A percentile compares a stretch with the other conserved stretches of the same genome.
These are phyloP conservation scores for Drosophila pseudotakahashii DNA, from an alignment of 2,888 invertebrate genomes.

Conservation along the genomic window DNA sequence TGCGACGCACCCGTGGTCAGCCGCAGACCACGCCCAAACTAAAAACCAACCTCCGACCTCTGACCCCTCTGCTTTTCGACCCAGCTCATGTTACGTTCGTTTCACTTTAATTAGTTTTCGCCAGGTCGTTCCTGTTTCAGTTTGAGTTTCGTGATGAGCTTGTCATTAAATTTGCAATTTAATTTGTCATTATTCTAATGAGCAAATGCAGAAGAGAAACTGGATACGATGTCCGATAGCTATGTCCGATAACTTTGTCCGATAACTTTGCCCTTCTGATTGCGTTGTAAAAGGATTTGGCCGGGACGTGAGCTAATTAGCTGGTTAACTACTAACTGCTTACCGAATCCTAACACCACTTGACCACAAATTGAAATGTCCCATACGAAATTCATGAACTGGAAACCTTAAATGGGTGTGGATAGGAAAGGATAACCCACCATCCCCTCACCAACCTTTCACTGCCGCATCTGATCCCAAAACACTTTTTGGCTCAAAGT, in stretches of 20 bases:
- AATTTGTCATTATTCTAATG: constrained; percentile 47
- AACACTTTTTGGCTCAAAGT: constrained; percentile 47
- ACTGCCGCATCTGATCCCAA: constrained; percentile 24
- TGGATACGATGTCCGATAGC: not conserved
- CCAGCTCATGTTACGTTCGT: constrained; percentile 28
- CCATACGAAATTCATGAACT: constrained; percentile 34
- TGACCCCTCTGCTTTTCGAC: constrained; percentile 7
- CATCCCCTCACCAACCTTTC: too few species aligned
- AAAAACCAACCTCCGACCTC: not conserved
- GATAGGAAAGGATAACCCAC: not conserved
- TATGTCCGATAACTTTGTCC: not conserved
- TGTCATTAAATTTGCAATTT: constrained; percentile 64
- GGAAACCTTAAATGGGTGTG: not conserved
- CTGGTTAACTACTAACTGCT: constrained; percentile 15
- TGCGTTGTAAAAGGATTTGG: constrained; percentile 18
- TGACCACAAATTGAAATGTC: constrained; percentile 38
- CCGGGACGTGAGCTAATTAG: constrained; percentile 37
- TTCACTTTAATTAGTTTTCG: constrained; percentile 41
- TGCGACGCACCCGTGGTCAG: constrained; percentile 56
- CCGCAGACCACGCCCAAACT: constrained; percentile 17
- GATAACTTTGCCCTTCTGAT: not conserved
- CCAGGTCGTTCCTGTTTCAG: constrained; percentile 49
- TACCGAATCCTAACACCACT: constrained; percentile 12
- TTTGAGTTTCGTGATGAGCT: constrained; percentile 30
- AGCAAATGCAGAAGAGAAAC: constrained; percentile 5